Evolutionary conservation across 2,888 invertebrate genomes (phyloP).

Genomic region (Oithona nana): DNA sequence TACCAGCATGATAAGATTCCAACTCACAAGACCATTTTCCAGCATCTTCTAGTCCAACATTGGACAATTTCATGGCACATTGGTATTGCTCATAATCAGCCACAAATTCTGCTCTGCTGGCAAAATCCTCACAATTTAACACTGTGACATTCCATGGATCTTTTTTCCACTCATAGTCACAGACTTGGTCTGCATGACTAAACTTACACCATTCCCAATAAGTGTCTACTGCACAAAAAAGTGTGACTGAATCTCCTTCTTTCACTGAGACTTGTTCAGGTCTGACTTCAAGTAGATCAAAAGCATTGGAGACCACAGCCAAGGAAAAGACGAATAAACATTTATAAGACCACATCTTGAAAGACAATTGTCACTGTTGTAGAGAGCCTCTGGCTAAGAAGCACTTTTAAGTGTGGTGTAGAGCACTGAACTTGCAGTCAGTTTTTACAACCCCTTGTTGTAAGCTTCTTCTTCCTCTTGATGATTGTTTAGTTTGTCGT

Average conservation of each 20-base stretch:
- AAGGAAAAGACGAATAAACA: too few species aligned
- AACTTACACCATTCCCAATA: constrained; percentile 12
- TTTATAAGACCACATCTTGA: too few species aligned
- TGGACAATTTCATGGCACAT: constrained; percentile 1
- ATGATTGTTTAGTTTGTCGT: too few species aligned
- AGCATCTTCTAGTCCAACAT: constrained; percentile 2
- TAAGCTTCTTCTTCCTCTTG: too few species aligned
- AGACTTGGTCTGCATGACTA: background rate
- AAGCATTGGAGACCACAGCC: background rate
- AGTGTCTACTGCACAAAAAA: constrained; percentile 2
- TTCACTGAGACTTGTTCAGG: background rate
- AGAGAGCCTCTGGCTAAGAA: too few species aligned
- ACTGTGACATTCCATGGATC: background rate
- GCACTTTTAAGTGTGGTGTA: too few species aligned
- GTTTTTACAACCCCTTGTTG: too few species aligned
- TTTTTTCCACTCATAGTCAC: constrained; percentile 6
- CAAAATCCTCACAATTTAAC: background rate
- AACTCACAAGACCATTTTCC: constrained; percentile 5
- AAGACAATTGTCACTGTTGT: too few species aligned
- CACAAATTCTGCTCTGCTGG: background rate
- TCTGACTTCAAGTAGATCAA: background rate
- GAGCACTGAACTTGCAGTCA: too few species aligned
- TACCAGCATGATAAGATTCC: constrained; percentile 1
- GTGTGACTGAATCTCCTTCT: background rate
- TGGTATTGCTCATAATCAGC: background rate